phyloP scores from a whole-genome alignment of 2,888 invertebrate species.

The Leucoptera coffeella region DNA sequence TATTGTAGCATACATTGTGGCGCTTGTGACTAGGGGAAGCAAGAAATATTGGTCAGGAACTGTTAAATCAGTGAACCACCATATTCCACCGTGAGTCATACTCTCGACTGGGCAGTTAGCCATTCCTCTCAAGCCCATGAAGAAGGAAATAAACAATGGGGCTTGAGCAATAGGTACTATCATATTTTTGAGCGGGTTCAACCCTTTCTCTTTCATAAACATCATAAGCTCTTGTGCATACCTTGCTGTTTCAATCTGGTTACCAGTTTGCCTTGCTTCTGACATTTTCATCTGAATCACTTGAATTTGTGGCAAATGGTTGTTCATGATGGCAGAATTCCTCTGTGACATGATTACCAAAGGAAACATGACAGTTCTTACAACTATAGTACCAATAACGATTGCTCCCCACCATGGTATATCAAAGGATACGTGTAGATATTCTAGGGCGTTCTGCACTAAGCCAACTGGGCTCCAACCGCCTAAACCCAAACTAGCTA shows the following conservation, averaged over 20 bases:
- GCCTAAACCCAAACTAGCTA: slow-evolving; percentile 76
- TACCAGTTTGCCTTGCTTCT: slow-evolving; percentile 79
- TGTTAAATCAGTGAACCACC: slow-evolving; percentile 92
- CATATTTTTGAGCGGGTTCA: slow-evolving; percentile 77
- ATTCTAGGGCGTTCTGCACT: slow-evolving; percentile 76
- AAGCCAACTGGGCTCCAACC: slow-evolving; percentile 79
- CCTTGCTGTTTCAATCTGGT: slow-evolving; percentile 69
- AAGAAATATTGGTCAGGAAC: slow-evolving; percentile 83
- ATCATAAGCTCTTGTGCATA: slow-evolving; percentile 71
- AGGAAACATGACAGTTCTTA: slow-evolving; percentile 77
- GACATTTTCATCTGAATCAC: slow-evolving; percentile 76
- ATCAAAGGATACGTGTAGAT: slow-evolving; percentile 69
- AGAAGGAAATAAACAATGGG: slow-evolving; percentile 89
- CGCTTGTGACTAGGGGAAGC: slow-evolving; percentile 79
- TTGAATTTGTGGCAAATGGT: slow-evolving; percentile 81
- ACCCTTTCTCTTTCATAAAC: slow-evolving; percentile 76
- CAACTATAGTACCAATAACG: slow-evolving; percentile 67
- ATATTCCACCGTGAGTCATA: slow-evolving; percentile 78
- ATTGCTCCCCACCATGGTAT: slow-evolving; percentile 95
- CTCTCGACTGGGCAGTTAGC: slow-evolving; percentile 87
- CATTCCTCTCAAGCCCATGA: slow-evolving; percentile 83
- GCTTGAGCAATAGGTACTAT: slow-evolving; percentile 74
- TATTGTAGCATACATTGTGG: slow-evolving; percentile 75
- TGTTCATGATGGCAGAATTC: slow-evolving; percentile 75
- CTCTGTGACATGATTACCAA: slow-evolving; percentile 77